Percentiles rank a stretch among this genome's conserved stretches.
Evolutionary conservation across 2,113 vertebrate species (phyloP).

Genomic region (Nanorana parkeri): DNA sequence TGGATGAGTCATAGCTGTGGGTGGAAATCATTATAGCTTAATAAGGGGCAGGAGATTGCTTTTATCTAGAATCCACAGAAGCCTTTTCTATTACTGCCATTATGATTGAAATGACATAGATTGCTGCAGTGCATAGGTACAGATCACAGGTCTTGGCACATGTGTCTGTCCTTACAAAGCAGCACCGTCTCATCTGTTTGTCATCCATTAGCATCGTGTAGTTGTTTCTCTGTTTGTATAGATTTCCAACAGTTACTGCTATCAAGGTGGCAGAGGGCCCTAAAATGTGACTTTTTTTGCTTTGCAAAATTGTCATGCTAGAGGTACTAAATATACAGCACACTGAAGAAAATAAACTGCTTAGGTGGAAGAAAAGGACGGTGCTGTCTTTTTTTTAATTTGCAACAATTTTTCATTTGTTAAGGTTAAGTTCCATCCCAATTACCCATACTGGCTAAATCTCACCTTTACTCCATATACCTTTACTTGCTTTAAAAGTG

Average conservation of each 20-base stretch:
- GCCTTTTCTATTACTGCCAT: conserved; percentile 45
- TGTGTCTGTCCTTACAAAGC: neutral
- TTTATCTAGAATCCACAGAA: conserved; percentile 48
- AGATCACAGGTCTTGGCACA: conserved; percentile 32
- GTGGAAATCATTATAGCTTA: conserved; percentile 52
- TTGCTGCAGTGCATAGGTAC: conserved; percentile 18
- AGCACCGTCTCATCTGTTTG: neutral
- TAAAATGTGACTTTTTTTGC: too few species aligned
- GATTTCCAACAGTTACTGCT: neutral
- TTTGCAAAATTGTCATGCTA: neutral
- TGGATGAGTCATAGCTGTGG: conserved; percentile 45
- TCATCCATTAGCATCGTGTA: neutral
- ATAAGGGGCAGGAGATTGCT: conserved; percentile 53
- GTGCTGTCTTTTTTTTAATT: too few species aligned
- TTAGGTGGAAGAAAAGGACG: neutral
- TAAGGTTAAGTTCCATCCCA: too few species aligned
- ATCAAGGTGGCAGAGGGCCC: neutral
- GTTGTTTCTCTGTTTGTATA: neutral
- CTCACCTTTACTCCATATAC: too few species aligned
- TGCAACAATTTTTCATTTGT: too few species aligned
- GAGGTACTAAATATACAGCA: neutral
- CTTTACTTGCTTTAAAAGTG: too few species aligned
- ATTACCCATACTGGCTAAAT: too few species aligned
- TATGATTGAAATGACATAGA: conserved; percentile 50
- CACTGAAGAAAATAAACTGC: neutral